Base-by-base conservation (phyloP, 2,888 invertebrate genomes). In the Tetropium fuscum region DNA sequence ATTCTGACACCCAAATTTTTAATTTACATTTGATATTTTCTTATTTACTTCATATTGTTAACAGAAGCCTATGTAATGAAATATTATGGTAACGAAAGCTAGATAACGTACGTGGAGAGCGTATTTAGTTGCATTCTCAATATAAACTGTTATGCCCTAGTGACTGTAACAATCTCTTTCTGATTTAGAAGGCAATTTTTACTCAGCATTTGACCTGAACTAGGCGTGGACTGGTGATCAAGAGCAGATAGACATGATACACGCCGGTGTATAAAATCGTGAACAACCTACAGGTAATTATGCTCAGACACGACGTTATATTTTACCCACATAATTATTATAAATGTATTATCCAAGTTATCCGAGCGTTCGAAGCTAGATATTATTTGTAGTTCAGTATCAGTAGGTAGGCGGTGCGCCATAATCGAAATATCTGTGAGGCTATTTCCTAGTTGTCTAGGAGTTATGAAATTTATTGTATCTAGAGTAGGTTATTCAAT, bases 191-290 rank as follows among this genome's bases (percentile, higher is more conserved):
- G 27, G 10, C 10, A 22, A 51, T 51, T 51, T 51, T 51, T 51
- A 15, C 18, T 5, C 27, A 15, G 25, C 38, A 18, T 51, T 22
- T 22, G 22, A 48, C 19, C 36, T 36, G 18, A n/a, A 22, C 15
- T 25, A 40, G 66, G 66, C 59, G 66, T 63, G 63, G n/a, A n/a
- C n/a, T n/a, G n/a, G 60, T 57, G 55, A 45, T 54, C 36, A 41
- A 20, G 47, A 22, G 38, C 27, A 19, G 40, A 43, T 53, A 41
- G 27, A 41, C 45, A 58, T 47, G 48, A 44, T 53, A 43, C 38
- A 38, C 25, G 41, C 55, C 34, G 34, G 40, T 63, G 53, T 63
- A 34, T 59, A 53, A 44, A 51, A 53, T 60, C 63, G 63, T 66
- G 65, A 58, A 49, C 66, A 54, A 49, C 63, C 63, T 45, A 66